Base-by-base conservation (phyloP, 2,888 invertebrate species). In the Phyllotreta striolata region DNA sequence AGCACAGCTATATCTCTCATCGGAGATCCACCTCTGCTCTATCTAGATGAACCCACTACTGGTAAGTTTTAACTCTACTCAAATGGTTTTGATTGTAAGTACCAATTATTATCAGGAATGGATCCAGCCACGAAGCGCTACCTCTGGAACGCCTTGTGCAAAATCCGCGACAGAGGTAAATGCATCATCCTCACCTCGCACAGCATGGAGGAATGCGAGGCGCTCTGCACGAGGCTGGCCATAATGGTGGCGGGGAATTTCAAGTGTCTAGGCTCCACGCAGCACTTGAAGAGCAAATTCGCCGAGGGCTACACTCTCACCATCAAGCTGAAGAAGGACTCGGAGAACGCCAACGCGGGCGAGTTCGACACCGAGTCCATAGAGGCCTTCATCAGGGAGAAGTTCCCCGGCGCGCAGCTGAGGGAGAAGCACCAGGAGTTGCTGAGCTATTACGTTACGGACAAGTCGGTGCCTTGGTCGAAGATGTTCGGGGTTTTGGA, bases 161-260 rank as follows among this genome's bases (percentile, higher is more conserved):
- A 86, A 62, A 86, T 90, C 43, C 84, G 91, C 51, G 88, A 89
- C 62, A 83, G 86, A 2, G 93, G 93, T 0, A 87, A 87, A 76
- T 89, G 91, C 63, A 87, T 95, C 58, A 85, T 95, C 64, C 84
- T 95, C 63, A 95, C 95, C 12, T 93, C 93, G 47, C 92, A 92
- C 83, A 91, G 91, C 78, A 92, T 93, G 91, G 92, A 92, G 81
- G 93, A 93, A 81, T 92, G 92, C 80, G 93, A 93, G 82, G 92
- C 92, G 12, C 83, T 93, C 14, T 93, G 93, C 79, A 90, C 91
- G 1, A 84, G 92, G 4, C 80, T 93, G 70, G 92, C 92, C 43
- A 90, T 93, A 67, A 93, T 93, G 93, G 92, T 92, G n/a, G 91
- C 91, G 79, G 93, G 93, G 0, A 85, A 87, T 69, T 90, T 93